Conservation (phyloP, 2,113 vertebrate genomes). For the Vulpes lagopus region DNA sequence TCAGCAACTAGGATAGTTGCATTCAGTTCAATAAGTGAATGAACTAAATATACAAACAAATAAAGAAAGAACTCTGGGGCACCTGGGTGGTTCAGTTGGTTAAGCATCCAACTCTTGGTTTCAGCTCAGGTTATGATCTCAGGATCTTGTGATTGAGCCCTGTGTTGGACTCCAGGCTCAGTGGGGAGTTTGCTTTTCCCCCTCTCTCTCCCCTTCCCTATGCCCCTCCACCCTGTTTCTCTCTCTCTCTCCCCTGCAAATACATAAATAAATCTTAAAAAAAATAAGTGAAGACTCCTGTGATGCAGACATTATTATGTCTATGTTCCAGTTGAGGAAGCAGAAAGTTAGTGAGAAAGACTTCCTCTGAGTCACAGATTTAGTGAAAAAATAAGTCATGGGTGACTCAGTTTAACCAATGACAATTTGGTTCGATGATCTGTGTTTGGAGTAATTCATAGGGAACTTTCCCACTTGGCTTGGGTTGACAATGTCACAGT, state of each 20-base stretch:
- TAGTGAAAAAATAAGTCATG: neutral
- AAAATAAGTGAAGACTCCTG: neutral
- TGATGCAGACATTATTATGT: neutral
- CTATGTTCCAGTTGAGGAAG: neutral
- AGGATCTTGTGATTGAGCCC: neutral
- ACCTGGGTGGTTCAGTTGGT: neutral
- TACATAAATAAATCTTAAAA: neutral
- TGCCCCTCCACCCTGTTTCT: neutral
- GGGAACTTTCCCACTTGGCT: neutral
- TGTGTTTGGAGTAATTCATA: neutral
- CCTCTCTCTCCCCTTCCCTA: neutral
- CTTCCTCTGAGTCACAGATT: neutral
- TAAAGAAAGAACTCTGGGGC: neutral
- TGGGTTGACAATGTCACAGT: neutral
- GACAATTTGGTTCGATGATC: neutral
- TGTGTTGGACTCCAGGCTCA: neutral
- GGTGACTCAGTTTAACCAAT: neutral
- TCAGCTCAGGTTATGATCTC: neutral
- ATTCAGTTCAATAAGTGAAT: neutral
- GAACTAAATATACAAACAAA: neutral
- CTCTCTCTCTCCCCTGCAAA: neutral
- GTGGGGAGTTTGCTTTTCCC: neutral
- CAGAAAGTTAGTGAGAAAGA: neutral
- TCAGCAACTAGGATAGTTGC: neutral
- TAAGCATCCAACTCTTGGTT: neutral